phyloP scores from a whole-genome alignment of 2,888 invertebrate species.

The Aleiodes leptofemur region DNA sequence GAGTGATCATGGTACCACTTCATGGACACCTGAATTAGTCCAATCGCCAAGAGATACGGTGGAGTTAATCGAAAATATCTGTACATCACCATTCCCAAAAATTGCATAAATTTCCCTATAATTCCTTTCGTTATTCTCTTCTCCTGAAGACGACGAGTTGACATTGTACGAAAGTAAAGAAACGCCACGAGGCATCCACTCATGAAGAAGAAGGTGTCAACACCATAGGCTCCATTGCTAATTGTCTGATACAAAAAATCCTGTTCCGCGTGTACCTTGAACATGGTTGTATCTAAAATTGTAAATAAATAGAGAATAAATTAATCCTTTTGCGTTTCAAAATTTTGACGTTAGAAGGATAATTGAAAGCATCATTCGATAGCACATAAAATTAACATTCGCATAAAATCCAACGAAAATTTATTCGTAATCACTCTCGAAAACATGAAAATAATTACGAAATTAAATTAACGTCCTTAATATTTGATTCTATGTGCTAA shows the following conservation, averaged over 20 bases:
- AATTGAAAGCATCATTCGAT: too few relatives aligned
- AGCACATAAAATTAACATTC: too few relatives aligned
- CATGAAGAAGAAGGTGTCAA: conserved; percentile 81
- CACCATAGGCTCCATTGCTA: conserved; percentile 78
- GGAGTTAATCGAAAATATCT: conserved; percentile 82
- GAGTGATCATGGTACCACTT: conserved; percentile 84
- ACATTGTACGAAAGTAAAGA: conserved; percentile 82
- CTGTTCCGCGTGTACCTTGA: conserved; percentile 72
- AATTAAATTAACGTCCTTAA: too few relatives aligned
- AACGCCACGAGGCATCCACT: conserved; percentile 85
- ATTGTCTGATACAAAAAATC: conserved; percentile 77
- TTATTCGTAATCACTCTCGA: too few relatives aligned
- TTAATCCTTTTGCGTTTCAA: neutral
- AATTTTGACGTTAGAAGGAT: conserved; percentile 14
- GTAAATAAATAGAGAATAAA: conserved; percentile 36
- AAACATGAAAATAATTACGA: too few relatives aligned
- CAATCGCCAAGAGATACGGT: conserved; percentile 87
- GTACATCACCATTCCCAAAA: conserved; percentile 76
- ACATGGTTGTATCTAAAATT: conserved; percentile 76
- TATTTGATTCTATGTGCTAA: too few relatives aligned
- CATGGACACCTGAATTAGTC: conserved; percentile 83
- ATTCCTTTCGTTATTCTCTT: conserved; percentile 74
- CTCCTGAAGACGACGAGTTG: conserved; percentile 76
- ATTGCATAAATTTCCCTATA: conserved; percentile 75
- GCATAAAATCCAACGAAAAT: too few relatives aligned